A percentile compares a stretch with the other conserved stretches of the same genome.
Conservation (phyloP, 2,113 vertebrate species). For the Carettochelys insculpta region DNA sequence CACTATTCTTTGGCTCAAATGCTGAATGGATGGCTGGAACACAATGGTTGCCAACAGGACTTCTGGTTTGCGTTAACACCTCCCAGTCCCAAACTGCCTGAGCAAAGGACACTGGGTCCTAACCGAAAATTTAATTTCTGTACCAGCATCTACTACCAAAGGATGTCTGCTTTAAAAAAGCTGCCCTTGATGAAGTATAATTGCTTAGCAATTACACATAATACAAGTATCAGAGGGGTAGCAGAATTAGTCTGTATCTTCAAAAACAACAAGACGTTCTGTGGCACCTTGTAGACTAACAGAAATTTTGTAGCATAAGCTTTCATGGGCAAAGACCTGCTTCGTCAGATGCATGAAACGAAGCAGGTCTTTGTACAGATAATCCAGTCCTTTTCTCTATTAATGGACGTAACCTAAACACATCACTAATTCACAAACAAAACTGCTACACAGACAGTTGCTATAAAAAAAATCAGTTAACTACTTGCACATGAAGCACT, state of each 20-base stretch:
- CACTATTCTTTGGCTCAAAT: background rate
- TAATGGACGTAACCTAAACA: background rate
- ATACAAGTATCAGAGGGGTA: too few relatives aligned
- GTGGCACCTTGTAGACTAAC: too few relatives aligned
- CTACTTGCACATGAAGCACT: conserved; percentile 34
- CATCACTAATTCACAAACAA: background rate
- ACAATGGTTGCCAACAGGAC: background rate
- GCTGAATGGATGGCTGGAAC: background rate
- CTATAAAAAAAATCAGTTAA: background rate
- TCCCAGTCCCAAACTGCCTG: too few relatives aligned
- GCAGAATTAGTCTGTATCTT: too few relatives aligned
- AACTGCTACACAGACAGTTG: background rate
- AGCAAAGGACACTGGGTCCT: background rate
- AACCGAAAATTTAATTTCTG: background rate
- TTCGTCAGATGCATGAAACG: too few relatives aligned
- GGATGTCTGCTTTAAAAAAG: background rate
- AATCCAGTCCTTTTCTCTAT: background rate
- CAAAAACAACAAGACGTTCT: too few relatives aligned
- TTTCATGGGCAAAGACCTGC: too few relatives aligned
- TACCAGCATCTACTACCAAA: background rate
- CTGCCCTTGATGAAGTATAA: background rate
- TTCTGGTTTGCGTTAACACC: background rate
- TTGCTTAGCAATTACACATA: background rate
- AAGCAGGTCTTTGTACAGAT: too few relatives aligned
- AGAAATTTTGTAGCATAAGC: too few relatives aligned